Evolutionary conservation across 2,113 vertebrate genomes (phyloP).

Genomic region (Leucopternis melanops): DNA sequence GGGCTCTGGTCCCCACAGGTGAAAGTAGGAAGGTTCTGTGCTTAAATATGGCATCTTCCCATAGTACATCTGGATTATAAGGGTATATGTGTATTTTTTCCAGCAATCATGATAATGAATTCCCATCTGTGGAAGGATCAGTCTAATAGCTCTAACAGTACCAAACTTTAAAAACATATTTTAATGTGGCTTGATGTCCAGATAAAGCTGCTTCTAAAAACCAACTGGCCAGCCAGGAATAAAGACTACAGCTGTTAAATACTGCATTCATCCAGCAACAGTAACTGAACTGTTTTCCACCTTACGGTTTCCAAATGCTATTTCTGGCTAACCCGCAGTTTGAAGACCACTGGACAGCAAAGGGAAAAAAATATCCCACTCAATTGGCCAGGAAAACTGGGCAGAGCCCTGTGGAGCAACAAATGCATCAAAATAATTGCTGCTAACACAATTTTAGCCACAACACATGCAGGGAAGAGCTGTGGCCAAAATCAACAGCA

Average conservation of each 20-base stretch:
- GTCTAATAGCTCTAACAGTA: background rate
- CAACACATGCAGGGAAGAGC: constrained; percentile 24
- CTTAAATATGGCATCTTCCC: background rate
- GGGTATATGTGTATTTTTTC: background rate
- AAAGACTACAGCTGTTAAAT: background rate
- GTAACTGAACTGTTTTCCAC: constrained; percentile 13
- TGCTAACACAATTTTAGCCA: constrained; percentile 45
- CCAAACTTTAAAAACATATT: background rate
- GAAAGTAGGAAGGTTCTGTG: background rate
- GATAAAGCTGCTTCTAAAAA: constrained; percentile 11
- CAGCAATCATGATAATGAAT: background rate
- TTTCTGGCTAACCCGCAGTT: constrained; percentile 25
- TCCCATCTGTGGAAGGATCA: background rate
- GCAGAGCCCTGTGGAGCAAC: constrained; percentile 42
- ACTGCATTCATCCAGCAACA: background rate
- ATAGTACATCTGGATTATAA: background rate
- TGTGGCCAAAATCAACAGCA: constrained; percentile 51
- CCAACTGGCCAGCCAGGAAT: background rate
- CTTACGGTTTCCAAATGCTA: background rate
- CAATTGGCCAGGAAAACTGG: background rate
- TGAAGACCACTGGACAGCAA: constrained; percentile 12
- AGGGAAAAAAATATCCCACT: background rate
- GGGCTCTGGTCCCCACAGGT: background rate
- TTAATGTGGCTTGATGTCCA: background rate
- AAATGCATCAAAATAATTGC: constrained; percentile 51